Evolutionary conservation across 2,888 invertebrate genomes (phyloP), one percentile per base, ranked within the genome.

Genomic region (Gisinianus flammeolus): DNA sequence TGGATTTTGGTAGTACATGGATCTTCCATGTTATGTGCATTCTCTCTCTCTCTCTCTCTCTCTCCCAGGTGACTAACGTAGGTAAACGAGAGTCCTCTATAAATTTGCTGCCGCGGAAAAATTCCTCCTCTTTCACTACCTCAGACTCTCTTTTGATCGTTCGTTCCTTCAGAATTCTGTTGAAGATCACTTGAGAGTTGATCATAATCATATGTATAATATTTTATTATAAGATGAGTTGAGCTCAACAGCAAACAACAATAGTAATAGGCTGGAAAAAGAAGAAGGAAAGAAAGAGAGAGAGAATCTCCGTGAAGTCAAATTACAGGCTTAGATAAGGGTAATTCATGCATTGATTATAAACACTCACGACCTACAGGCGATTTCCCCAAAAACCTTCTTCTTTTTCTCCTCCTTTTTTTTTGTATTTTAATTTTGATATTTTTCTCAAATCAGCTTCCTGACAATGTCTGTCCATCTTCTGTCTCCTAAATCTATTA

Each of bases 261-360:
- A 26, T 22, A 24, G 62, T 6, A 26, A 30, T 30, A n/a, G n/a
- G 54, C 4, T 66, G 16, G 30, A 66, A 31, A 30, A 1, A 30
- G 66, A 28, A 26, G 22, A n/a, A 58, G 31, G 6, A 28, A 26
- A 35, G 33, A 73, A 31, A 26, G 44, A 66, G 30, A 44, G 26
- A 69, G 33, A 28, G 28, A 54, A 69, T 68, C 64, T 73, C 44
- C 35, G 58, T 68, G 76, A 69, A 76, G 56, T n/a, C 68, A 76
- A 76, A 76, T 76, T 76, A 76, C 76, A 76, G 76, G 68, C 76
- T 76, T 58, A 56, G 33, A n/a, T 68, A 54, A 58, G 58, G 33
- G 68, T 69, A 76, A 76, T 76, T 68, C 67, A 76, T 76, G 68
- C 76, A 76, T 76, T 76, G 76, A 76, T 76, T 76, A 76, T 76